Base-by-base conservation (phyloP, 2,113 vertebrate genomes). In the Alligator sinensis region DNA sequence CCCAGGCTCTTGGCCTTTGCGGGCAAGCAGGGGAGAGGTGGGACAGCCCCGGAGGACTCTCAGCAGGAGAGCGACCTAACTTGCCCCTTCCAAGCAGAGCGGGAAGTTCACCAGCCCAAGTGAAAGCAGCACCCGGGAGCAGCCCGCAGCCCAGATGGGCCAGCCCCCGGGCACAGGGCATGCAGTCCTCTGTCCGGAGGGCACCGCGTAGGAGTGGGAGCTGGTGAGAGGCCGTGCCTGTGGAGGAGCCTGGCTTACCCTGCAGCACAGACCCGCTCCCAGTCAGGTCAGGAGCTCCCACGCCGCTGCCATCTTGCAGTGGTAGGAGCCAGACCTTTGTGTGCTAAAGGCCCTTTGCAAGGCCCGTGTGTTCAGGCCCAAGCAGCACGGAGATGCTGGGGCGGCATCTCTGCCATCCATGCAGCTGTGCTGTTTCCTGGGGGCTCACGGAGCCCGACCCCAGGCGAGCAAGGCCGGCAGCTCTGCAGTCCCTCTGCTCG, bases 81-180 rank as follows among this genome's bases (percentile, higher is more conserved):
- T 80, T 27, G 9, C 15, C 9, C 38, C 54, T 68, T 22, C 24
- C 77, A 84, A 27, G 70, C 34, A 74, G 47, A 74, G 21, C 30
- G 70, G 70, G 34, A 19, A 24, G 55, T 25, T 89, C 11, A 34
- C 62, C 55, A 30, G 76, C 55, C 38, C 11, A 19, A 75, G 25
- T 5, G 22, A 28, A n/a, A 1, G 1, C 72, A 30, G 59, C 30
- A 5, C 5, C 66, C 63, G 63, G 68, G 59, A 16, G 5, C 2
- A 1, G 34, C 18, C 72, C 0, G 2, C 10, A 66, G 9, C 64
- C 17, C 64, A 30, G 27, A 30, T 3, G 8, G 64, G 64, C n/a
- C 70, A 74, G 70, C 28, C 76, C 18, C 80, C 68, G 74, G 21
- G 21, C 1, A 1, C 7, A 68, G 38, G 58, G 74, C 22, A 76